Evolutionary conservation across 1,140 invertebrate species (phyloP).

Genomic region (Hycleus phaleratus): DNA sequence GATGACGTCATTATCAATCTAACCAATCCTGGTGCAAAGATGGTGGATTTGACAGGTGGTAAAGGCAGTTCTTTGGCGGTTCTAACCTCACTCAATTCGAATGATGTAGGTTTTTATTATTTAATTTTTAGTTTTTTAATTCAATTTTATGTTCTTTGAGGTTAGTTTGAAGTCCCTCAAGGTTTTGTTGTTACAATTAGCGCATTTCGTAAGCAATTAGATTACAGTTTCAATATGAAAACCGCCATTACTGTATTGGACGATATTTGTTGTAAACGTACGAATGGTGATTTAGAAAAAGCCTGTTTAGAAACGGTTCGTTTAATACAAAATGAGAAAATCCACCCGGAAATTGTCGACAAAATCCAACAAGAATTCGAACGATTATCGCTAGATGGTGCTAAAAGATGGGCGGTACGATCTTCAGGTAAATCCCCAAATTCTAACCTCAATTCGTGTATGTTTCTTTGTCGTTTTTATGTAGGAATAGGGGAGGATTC

Average conservation of each 20-base stretch:
- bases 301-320: constrained; percentile 31
- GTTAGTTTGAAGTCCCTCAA: constrained; percentile 26
- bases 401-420: constrained; percentile 29
- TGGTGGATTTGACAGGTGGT: constrained; percentile 50
- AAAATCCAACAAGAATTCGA: constrained; percentile 9
- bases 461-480: background rate
- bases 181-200: constrained; percentile 32
- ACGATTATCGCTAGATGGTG: background rate
- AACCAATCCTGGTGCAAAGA: constrained; percentile 18
- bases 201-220: constrained; percentile 23
- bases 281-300: constrained; percentile 24
- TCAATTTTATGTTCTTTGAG: background rate
- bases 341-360: constrained; percentile 17
- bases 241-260: constrained; percentile 26
- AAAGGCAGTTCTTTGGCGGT: constrained; percentile 64
- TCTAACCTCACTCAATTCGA: constrained; percentile 44
- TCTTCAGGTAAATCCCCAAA: constrained; percentile 14
- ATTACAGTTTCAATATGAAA: constrained; percentile 24
- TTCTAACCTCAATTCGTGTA: background rate
- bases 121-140: background rate
- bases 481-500: constrained; percentile 70
- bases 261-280: constrained; percentile 28
- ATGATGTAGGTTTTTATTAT: constrained; percentile 36
- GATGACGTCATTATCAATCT: constrained; percentile 18
- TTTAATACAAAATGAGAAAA: constrained; percentile 24